These are phyloP conservation scores for Drosophila robusta DNA, from an alignment of 2,888 invertebrate species.

Conservation along the genomic window DNA sequence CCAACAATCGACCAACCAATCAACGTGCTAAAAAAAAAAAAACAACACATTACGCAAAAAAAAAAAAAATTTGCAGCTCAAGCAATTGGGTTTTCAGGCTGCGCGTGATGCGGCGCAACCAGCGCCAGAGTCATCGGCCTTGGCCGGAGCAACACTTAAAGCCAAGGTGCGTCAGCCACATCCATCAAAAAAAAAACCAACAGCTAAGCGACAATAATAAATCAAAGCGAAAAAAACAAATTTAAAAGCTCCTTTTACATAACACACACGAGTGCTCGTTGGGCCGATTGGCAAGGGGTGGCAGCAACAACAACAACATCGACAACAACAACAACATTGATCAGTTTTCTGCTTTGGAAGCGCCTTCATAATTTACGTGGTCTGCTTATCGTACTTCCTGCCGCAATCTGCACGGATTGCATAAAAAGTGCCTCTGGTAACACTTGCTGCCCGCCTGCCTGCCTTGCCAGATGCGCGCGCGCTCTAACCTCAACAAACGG, in stretches of 20 bases:
- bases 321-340: conserved; percentile 6
- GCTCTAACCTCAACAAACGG: conserved; percentile 67
- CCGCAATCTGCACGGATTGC: conserved; percentile 45
- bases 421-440: conserved; percentile 52
- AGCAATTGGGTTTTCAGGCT: conserved; percentile 68
- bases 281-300: conserved; percentile 3
- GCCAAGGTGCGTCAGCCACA: conserved; percentile 65
- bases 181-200: conserved; percentile 12
- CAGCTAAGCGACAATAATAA: conserved; percentile 1
- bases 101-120: conserved; percentile 60
- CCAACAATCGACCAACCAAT: conserved; percentile 28
- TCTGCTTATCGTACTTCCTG: conserved; percentile 24
- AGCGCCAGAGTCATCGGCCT: conserved; percentile 44
- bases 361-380: conserved; percentile 17
- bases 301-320: neutral
- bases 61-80: conserved; percentile 58
- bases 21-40: conserved; percentile 24
- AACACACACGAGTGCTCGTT: conserved; percentile 56
- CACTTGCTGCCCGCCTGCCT: conserved; percentile 23
- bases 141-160: conserved; percentile 52
- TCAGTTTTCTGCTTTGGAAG: conserved; percentile 22
- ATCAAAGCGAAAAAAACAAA: neutral
- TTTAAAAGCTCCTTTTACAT: conserved; percentile 59
- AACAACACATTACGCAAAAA: conserved; percentile 71
- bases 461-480: conserved; percentile 20